Percentiles rank a stretch among this genome's conserved stretches.
Conservation (phyloP, 1,140 invertebrate species). For the Aporrectodea caliginosa region DNA sequence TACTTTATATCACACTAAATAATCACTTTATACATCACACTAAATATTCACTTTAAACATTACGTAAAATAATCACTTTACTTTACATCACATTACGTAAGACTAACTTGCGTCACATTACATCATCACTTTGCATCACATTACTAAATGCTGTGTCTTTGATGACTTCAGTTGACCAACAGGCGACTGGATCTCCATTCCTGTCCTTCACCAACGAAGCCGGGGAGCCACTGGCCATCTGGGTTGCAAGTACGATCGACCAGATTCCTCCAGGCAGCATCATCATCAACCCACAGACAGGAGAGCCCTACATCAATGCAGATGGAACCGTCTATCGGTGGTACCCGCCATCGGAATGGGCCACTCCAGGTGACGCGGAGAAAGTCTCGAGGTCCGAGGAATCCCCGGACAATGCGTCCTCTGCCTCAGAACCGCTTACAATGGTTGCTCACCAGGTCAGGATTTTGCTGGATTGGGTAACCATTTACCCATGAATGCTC, state of each 20-base stretch:
- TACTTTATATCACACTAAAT: too few relatives aligned
- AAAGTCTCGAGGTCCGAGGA: not conserved
- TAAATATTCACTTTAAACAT: too few relatives aligned
- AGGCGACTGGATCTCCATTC: not conserved
- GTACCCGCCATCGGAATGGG: conserved; percentile 58
- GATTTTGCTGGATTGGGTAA: too few relatives aligned
- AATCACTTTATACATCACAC: too few relatives aligned
- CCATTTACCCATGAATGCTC: too few relatives aligned
- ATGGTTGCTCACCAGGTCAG: too few relatives aligned
- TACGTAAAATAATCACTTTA: too few relatives aligned
- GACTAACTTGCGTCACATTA: too few relatives aligned
- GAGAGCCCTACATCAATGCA: conserved; percentile 64
- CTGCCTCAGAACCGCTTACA: too few relatives aligned
- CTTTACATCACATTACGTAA: not conserved
- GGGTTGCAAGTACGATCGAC: conserved; percentile 78
- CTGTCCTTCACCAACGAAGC: conserved; percentile 11
- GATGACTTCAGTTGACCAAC: not conserved
- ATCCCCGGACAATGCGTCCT: too few relatives aligned
- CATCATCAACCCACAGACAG: conserved; percentile 72
- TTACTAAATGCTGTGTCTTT: too few relatives aligned
- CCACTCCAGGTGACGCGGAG: not conserved
- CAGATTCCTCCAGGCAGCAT: conserved; percentile 77
- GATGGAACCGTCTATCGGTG: conserved; percentile 70
- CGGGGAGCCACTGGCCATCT: conserved; percentile 55
- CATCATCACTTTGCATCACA: not conserved